Base-by-base conservation (phyloP, 2,113 vertebrate genomes). In the zebrafish (Danio rerio) region DNA sequence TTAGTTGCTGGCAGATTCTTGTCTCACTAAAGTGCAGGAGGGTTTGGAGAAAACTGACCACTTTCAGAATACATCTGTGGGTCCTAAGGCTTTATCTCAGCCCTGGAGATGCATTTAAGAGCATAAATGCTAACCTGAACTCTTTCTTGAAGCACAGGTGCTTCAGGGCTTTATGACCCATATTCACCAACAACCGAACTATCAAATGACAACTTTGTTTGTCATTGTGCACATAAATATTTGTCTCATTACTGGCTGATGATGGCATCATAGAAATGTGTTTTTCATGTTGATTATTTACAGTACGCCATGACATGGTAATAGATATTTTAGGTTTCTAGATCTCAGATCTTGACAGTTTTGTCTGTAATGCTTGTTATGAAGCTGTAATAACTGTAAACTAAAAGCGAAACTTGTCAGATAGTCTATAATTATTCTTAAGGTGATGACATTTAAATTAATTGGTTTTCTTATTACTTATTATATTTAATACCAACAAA, bases 1-100 rank as follows among this genome's bases (percentile, higher is more conserved):
- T 76, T 18, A 69, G 6, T 80, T 83, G 73, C 76, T 82, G 63
- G 75, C 77, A 72, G 84, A 75, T 86, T 86, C 13, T 43, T 76
- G 81, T 61, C 82, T 83, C 59, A 79, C 49, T 31, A 63, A 63
- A 75, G 43, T 78, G 58, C 52, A 52, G n/a, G 12, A 78, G 50
- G 56, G 78, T 56, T 72, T 42, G 16, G 9, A 50, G 45, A 74
- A 42, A 77, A 20, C 40, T 18, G 7, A 63, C 31, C 5, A 4
- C 40, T 78, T 78, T 78, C 16, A 53, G 50, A 66, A 53, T 43
- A 47, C 76, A 66, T 77, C 49, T 50, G 55, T 43, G 0, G 7
- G 20, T 55, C 11, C 21, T 72, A 13, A 31, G n/a, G 21, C 49
- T 55, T 66, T 20, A n/a, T 16, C 12, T 31, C 18, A 6, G 56